Percentiles rank a stretch among this genome's conserved stretches.
These are phyloP conservation scores for Hemibagrus wyckioides DNA, from an alignment of 2,113 vertebrate species.

Conservation along the genomic window DNA sequence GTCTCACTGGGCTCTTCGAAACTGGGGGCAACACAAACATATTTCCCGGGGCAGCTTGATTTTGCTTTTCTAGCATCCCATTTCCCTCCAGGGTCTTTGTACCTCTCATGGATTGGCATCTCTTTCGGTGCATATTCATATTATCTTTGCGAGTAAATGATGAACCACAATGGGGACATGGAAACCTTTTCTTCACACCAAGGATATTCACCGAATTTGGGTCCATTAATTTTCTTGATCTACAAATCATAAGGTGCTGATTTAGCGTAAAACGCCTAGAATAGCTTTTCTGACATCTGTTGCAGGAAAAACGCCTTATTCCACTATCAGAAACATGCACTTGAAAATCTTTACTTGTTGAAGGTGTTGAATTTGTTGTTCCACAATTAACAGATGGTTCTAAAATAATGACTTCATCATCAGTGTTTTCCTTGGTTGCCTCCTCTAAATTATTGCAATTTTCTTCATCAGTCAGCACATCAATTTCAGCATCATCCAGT, in stretches of 20 bases:
- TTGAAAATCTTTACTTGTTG: conserved; percentile 44
- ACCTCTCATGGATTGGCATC: conserved; percentile 59
- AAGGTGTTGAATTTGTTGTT: background rate
- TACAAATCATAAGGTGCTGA: conserved; percentile 71
- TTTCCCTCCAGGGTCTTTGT: background rate
- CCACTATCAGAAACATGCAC: conserved; percentile 65
- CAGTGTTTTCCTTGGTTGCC: background rate
- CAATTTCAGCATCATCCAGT: conserved; percentile 69
- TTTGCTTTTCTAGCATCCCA: conserved; percentile 40
- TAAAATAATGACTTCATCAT: conserved; percentile 40
- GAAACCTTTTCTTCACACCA: conserved; percentile 61
- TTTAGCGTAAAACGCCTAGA: conserved; percentile 68
- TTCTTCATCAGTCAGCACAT: conserved; percentile 56
- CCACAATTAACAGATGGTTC: conserved; percentile 23
- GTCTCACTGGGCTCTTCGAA: conserved; percentile 33
- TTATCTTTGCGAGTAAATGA: conserved; percentile 74
- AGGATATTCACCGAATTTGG: conserved; percentile 44
- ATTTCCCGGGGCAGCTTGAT: conserved; percentile 45
- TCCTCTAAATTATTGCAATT: background rate
- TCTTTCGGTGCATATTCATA: conserved; percentile 70
- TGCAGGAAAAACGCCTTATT: conserved; percentile 69
- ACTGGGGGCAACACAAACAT: conserved; percentile 53
- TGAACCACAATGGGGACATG: conserved; percentile 71
- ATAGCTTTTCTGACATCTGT: conserved; percentile 72
- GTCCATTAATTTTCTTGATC: conserved; percentile 52